Evolutionary conservation across 2,113 vertebrate species (phyloP), one percentile per base, ranked within the genome.

Genomic region (Elgaria multicarinata): DNA sequence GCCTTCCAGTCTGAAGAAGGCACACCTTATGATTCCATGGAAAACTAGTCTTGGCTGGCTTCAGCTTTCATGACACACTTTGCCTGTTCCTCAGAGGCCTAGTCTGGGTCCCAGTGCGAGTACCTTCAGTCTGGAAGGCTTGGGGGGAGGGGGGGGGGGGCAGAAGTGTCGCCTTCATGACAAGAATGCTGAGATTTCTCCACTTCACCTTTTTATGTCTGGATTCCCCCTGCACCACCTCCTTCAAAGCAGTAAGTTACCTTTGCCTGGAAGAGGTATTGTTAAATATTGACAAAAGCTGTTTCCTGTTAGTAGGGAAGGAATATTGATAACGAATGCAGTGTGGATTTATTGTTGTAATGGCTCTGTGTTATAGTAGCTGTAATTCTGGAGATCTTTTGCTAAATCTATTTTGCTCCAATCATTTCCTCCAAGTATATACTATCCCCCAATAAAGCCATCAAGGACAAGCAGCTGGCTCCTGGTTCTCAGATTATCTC

Each of bases 311-410:
- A 79, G 33, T 36, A 24, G n/a, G 31, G 13, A 83, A 66, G 50
- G 39, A 44, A 64, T 33, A 4, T 75, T 83, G 75, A 93, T 28
- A 90, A 69, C 72, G 83, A 84, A 74, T 75, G 89, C 66, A 33
- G 5, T 3, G 22, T 92, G 58, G 93, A 85, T 89, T 94, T 95
- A 89, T 90, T 42, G 86, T 92, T 83, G 24, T 66, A 78, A 22
- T 91, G 78, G 77, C 78, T 91, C 83, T 93, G 92, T 92, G 89
- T 90, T 93, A 9, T 77, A 81, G 91, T 33, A 90, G 92, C 92
- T 76, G 55, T 82, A 92, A 83, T 88, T 88, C 92, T 90, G 85
- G 82, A 91, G 87, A 91, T 84, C 75, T 72, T 75, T 92, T 66
- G 26, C 72, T 83, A 85, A 64, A 83, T 84, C 87, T 93, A 90